Evolutionary conservation across 2,888 invertebrate genomes (phyloP), one percentile per base, ranked within the genome.

Genomic region (Xestia c-nigrum): DNA sequence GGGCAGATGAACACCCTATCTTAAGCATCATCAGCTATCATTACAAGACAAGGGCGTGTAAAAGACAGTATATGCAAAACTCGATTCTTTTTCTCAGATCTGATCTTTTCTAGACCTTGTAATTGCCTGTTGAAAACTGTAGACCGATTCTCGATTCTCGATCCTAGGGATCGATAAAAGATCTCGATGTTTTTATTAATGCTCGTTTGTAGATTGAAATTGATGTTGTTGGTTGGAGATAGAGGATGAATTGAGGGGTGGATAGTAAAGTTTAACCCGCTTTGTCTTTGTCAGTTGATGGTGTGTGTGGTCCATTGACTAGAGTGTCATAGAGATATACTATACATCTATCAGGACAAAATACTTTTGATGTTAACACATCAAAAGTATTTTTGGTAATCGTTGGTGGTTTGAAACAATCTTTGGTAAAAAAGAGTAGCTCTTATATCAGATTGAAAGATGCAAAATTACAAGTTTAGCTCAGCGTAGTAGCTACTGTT

Each of bases 1-100:
- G 10, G 61, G 74, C 84, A 84, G 83, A 81, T 84, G 84, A 69
- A 14, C 16, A 46, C 5, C n/a, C 38, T 79, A 84, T 76, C 72
- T 61, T 7, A 7, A 52, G 40, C 46, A 5, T 72, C 72, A 74
- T 83, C 83, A 19, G 40, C 9, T 64, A 74, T 85, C 83, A 86
- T 86, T 85, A 86, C 77, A 85, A 74, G 31, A 43, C 19, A 52
- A 38, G 83, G 74, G 83, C 74, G 73, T 84, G 75, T 65, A 76
- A 70, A 74, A 52, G 65, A 65, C 61, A 72, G 72, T 78, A 52
- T 76, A 86, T 86, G 82, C 83, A 78, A 78, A 83, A 74, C 64
- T 57, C 55, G 64, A 76, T 79, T 79, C 74, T 78, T 83, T 85
- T 81, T 46, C 46, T 43, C 16, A 43, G 21, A 64, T 16, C 64